Base-by-base conservation (phyloP, 1,140 invertebrate genomes). In the Armadillidium nasatum region DNA sequence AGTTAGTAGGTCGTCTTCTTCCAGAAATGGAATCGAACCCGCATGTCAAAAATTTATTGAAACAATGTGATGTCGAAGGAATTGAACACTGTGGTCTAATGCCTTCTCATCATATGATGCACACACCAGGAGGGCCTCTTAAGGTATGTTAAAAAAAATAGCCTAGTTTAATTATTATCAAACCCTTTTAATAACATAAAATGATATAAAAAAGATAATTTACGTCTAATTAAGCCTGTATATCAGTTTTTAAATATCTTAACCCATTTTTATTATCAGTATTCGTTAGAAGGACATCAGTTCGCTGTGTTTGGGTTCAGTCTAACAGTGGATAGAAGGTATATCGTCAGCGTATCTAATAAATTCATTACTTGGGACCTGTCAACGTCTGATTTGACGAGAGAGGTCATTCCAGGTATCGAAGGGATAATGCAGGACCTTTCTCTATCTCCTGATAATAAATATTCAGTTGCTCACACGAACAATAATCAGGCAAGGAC, bases 301-400 rank as follows among this genome's bases (percentile, higher is more conserved):
- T 99, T 98, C 85, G 96, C 96, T 0, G 95, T 98, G 0, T 98
- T 98, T 85, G 95, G 93, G 11, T 95, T 98, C 81, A 92, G 91
- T 68, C 85, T 98, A 10, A 97, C 95, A 0, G 92, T 93, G 0
- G 95, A 98, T 86, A 93, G 91, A 75, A 91, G 95, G 69, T 96
- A 97, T 85, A 91, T 99, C 67, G 93, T 98, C 0, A 97, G 96
- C 7, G 95, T 97, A 82, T 98, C 96, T 1, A 99, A 98, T 83
- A 90, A 93, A 83, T 95, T 99, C 81, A 95, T 99, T 76, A 97
- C 97, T 15, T 99, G 96, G 92, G 96, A 99, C 86, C 85, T 98
- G 13, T 93, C 93, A 21, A 96, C 94, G 0, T 96, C 94, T 77
- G 96, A 98, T 86, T 87, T 97, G 83, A 92, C 94, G 0, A 86